These are phyloP conservation scores for Ellobius talpinus DNA, from an alignment of 2,113 vertebrate species.

Conservation along the genomic window DNA sequence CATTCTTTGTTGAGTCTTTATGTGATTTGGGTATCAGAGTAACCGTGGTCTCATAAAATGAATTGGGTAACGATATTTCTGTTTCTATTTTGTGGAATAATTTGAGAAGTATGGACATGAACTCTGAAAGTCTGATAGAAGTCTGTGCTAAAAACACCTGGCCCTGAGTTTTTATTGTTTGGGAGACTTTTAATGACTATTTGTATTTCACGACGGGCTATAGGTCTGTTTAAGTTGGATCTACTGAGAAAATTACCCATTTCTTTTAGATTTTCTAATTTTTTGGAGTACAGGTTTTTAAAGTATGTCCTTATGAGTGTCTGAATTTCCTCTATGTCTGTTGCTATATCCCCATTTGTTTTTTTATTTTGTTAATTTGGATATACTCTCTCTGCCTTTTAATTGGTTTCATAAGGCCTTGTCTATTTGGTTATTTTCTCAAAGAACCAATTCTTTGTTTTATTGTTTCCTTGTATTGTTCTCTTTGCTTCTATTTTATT, in stretches of 20 bases:
- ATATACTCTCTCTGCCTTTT: not conserved
- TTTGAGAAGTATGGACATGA: not conserved
- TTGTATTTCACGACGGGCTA: not conserved
- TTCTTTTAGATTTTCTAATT: not conserved
- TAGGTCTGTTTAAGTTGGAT: not conserved
- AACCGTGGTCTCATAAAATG: not conserved
- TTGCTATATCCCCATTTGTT: not conserved
- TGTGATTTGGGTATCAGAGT: not conserved
- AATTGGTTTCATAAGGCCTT: not conserved
- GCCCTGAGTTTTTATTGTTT: not conserved
- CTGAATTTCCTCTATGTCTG: not conserved
- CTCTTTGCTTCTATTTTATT: not conserved
- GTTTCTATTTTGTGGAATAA: not conserved
- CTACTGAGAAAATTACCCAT: not conserved
- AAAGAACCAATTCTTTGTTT: not conserved
- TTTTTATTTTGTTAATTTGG: not conserved
- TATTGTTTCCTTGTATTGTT: not conserved
- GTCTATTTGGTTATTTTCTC: not conserved
- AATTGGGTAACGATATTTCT: not conserved
- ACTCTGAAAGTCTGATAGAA: not conserved
- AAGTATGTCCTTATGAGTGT: not conserved
- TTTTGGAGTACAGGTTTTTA: not conserved
- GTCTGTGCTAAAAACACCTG: not conserved
- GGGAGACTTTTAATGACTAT: not conserved
- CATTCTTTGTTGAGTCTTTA: not conserved